phyloP scores from a whole-genome alignment of 2,888 invertebrate species.

The Drosophila vallismaia region DNA sequence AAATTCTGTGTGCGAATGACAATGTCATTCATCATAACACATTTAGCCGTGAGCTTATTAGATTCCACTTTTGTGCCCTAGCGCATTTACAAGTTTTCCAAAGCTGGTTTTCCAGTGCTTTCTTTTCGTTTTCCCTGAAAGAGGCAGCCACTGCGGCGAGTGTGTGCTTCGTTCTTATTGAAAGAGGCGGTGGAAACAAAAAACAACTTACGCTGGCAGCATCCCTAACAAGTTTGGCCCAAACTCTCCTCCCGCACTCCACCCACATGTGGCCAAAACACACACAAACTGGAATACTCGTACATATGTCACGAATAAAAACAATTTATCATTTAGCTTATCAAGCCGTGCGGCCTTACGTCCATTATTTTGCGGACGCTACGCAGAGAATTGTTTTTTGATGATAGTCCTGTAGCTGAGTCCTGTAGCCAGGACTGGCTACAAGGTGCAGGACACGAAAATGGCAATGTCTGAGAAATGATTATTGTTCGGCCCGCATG shows the following conservation, averaged over 20 bases:
- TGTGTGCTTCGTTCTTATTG: neutral
- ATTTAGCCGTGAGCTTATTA: conserved; percentile 76
- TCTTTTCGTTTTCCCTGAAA: conserved; percentile 37
- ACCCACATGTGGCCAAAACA: conserved; percentile 16
- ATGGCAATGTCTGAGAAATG: conserved; percentile 66
- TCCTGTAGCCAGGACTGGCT: conserved; percentile 8
- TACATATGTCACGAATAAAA: conserved; percentile 76
- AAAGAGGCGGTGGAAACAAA: conserved; percentile 31
- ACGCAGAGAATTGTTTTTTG: conserved; percentile 76
- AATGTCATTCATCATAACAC: conserved; percentile 78
- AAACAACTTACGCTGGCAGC: conserved; percentile 66
- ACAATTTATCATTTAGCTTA: conserved; percentile 78
- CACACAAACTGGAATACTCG: conserved; percentile 12
- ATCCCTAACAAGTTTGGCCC: conserved; percentile 38
- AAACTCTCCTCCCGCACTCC: conserved; percentile 7
- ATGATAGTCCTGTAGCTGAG: conserved; percentile 55
- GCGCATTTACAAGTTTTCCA: conserved; percentile 70
- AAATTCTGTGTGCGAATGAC: conserved; percentile 71
- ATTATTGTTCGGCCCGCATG: conserved; percentile 55
- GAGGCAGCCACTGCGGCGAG: conserved; percentile 5
- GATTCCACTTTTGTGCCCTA: conserved; percentile 75
- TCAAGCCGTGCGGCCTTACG: conserved; percentile 73
- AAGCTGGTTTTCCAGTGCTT: conserved; percentile 37
- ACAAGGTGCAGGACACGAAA: conserved; percentile 45
- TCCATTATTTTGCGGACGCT: conserved; percentile 76